phyloP scores from a whole-genome alignment of 2,113 vertebrate species.

The Thymallus thymallus region DNA sequence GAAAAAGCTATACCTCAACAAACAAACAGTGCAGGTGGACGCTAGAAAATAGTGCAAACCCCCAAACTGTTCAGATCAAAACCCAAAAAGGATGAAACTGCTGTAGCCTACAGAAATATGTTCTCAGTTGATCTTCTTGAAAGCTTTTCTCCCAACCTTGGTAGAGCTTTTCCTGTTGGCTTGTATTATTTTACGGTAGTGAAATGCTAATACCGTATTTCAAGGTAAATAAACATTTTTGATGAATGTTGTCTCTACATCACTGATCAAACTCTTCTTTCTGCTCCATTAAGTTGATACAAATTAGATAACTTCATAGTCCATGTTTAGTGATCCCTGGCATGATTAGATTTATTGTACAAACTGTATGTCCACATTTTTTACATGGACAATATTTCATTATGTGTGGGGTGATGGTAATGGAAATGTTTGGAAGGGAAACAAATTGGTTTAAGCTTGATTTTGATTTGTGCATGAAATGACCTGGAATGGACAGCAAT shows the following conservation, averaged over 20 bases:
- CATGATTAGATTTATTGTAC: conserved; percentile 42
- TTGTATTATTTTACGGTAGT: neutral
- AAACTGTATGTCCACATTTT: conserved; percentile 34
- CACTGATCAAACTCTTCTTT: conserved; percentile 45
- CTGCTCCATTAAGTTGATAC: conserved; percentile 54
- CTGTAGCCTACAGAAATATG: neutral
- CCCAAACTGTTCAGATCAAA: no score
- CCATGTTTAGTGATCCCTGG: conserved; percentile 44
- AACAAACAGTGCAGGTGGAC: no score
- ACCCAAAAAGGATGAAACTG: neutral
- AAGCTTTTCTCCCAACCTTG: neutral
- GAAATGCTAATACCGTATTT: conserved; percentile 7
- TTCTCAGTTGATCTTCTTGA: neutral
- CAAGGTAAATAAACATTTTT: conserved; percentile 25
- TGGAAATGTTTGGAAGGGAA: conserved; percentile 62
- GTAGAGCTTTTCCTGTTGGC: conserved; percentile 10
- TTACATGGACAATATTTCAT: conserved; percentile 59
- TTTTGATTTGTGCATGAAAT: conserved; percentile 64
- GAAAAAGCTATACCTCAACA: no score
- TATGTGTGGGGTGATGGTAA: conserved; percentile 42
- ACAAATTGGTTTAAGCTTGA: conserved; percentile 64
- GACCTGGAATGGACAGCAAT: conserved; percentile 70
- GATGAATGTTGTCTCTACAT: conserved; percentile 31
- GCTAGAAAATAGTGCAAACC: no score
- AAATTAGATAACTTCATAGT: conserved; percentile 47